These are phyloP conservation scores for Lepidurus arcticus DNA, from an alignment of 1,140 invertebrate genomes.

Conservation along the genomic window DNA sequence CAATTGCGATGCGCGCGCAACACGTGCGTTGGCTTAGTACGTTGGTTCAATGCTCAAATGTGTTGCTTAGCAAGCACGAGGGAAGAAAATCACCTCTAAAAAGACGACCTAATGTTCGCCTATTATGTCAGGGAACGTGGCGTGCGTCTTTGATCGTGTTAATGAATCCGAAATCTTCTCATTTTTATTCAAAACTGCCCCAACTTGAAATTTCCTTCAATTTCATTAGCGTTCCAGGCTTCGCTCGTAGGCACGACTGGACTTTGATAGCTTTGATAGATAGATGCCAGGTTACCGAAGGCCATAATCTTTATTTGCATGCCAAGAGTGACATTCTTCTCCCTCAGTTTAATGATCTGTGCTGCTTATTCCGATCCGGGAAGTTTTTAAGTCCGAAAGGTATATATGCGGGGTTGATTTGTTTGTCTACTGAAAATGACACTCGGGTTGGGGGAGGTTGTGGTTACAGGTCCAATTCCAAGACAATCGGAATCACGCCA, in stretches of 20 bases:
- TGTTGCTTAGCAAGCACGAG: neutral
- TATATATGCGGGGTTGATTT: neutral
- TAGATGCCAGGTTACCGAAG: neutral
- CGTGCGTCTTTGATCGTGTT: neutral
- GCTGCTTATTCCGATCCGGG: neutral
- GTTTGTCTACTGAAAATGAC: neutral
- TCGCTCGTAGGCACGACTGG: neutral
- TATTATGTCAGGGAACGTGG: neutral
- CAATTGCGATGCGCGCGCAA: neutral
- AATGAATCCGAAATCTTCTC: constrained; percentile 2
- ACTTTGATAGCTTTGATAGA: neutral
- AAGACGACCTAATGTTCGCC: neutral
- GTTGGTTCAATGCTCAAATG: neutral
- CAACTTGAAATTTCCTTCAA: neutral
- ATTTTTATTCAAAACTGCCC: neutral
- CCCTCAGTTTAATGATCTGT: neutral
- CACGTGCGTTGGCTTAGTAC: neutral
- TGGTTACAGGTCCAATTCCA: neutral
- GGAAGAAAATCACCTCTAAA: neutral
- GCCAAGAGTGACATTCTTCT: neutral
- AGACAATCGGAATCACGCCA: constrained; percentile 6
- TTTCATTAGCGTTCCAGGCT: neutral
- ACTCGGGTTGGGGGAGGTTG: neutral
- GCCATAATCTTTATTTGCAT: neutral
- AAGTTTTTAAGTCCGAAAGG: neutral